Evolutionary conservation across 2,797 vertebrate genomes (phyloP).

Genomic region (Numenius phaeopus): DNA sequence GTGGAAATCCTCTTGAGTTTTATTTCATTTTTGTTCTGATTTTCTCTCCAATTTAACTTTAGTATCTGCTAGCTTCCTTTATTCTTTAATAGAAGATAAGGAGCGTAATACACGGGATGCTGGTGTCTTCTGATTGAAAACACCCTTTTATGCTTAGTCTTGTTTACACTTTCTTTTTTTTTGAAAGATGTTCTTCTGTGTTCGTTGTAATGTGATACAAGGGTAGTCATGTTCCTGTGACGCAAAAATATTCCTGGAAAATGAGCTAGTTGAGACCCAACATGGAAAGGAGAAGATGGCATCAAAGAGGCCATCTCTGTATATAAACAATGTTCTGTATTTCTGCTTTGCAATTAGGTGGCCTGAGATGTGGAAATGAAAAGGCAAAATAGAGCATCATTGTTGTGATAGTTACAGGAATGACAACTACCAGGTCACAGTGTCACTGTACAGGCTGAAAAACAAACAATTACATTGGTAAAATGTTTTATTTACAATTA

Average conservation of each 20-base stretch:
- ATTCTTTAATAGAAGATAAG: background rate
- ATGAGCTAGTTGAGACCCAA: background rate
- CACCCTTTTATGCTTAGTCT: background rate
- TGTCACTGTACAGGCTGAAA: background rate
- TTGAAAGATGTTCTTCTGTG: background rate
- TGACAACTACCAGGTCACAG: background rate
- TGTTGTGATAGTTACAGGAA: background rate
- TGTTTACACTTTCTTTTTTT: background rate
- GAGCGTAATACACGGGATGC: background rate
- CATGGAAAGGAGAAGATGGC: background rate
- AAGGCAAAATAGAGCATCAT: background rate
- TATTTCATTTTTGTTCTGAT: background rate
- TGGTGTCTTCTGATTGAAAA: background rate
- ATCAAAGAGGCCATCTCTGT: background rate
- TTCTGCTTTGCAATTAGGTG: background rate
- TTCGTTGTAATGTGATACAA: background rate
- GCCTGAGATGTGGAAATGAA: background rate
- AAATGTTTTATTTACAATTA: background rate
- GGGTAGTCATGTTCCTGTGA: background rate
- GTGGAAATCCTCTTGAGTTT: background rate
- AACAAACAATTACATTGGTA: background rate
- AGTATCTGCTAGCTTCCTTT: background rate
- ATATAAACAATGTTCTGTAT: fast-evolving
- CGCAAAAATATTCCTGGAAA: background rate
- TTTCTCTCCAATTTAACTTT: background rate